These are phyloP conservation scores for Zaprionus nigranus DNA, from an alignment of 1,140 invertebrate genomes.

Conservation along the genomic window DNA sequence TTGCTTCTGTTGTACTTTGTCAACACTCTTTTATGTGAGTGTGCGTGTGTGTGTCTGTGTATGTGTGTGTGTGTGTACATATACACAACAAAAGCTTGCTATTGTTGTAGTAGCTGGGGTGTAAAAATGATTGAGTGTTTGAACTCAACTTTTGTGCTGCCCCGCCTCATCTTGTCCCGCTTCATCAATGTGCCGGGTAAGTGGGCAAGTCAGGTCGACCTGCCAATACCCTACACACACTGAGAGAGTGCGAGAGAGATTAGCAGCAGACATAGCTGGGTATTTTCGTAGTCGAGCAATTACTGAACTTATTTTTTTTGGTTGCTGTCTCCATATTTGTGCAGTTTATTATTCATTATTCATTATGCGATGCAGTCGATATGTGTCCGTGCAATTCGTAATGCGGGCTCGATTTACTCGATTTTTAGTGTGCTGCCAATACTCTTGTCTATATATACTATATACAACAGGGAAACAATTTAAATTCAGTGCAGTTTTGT, in stretches of 20 bases:
- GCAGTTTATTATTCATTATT: slow-evolving; percentile 3
- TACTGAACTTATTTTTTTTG: background rate
- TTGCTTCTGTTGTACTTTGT: slow-evolving; percentile 29
- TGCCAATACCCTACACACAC: background rate
- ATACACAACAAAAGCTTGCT: slow-evolving; percentile 34
- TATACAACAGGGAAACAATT: background rate
- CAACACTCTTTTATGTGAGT: slow-evolving; percentile 27
- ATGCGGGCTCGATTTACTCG: background rate
- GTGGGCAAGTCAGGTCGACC: background rate
- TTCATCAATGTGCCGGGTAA: background rate
- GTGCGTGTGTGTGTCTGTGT: slow-evolving; percentile 19
- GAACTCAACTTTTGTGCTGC: slow-evolving; percentile 69
- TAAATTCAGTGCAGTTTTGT: background rate
- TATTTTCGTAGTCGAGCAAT: background rate
- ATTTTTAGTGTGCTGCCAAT: background rate
- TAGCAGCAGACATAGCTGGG: background rate
- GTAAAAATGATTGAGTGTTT: slow-evolving; percentile 80
- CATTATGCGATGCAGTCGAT: background rate
- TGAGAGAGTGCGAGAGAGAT: background rate
- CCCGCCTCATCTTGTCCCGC: slow-evolving; percentile 5
- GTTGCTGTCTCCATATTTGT: background rate
- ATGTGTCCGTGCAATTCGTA: background rate
- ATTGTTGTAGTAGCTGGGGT: slow-evolving; percentile 57
- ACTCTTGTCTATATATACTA: background rate
- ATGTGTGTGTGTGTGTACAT: slow-evolving; percentile 8